Conservation (phyloP, 2,113 vertebrate genomes). For the Corydoras sp. region DNA sequence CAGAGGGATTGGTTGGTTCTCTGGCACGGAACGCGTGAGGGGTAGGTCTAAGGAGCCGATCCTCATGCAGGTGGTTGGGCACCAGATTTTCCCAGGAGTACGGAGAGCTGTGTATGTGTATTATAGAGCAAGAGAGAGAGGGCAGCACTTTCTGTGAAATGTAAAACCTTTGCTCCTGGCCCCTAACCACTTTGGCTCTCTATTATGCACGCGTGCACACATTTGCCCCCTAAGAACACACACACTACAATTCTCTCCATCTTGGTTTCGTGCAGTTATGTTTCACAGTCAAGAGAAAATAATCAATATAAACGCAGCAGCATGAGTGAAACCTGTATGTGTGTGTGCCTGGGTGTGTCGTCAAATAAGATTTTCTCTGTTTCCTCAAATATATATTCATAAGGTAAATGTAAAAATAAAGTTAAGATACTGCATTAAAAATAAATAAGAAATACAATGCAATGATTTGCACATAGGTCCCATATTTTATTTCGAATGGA, state of each 20-base stretch:
- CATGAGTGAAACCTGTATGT: slow-evolving; percentile 1
- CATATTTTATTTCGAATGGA: no score
- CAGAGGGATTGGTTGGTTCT: no score
- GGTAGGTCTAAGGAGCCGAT: not conserved
- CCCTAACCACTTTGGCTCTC: slow-evolving; percentile 2
- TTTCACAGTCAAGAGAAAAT: slow-evolving; percentile 18
- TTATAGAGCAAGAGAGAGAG: not conserved
- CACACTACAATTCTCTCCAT: slow-evolving; percentile 12
- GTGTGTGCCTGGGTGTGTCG: slow-evolving; percentile 23
- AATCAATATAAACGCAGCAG: slow-evolving; percentile 30
- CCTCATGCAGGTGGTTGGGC: slow-evolving; percentile 6
- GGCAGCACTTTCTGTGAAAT: slow-evolving; percentile 14
- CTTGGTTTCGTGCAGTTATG: not conserved
- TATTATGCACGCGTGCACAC: slow-evolving; percentile 2
- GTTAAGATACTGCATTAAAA: no score
- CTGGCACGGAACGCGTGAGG: no score
- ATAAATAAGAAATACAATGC: no score
- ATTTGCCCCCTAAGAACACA: slow-evolving; percentile 21
- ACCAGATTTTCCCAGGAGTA: not conserved
- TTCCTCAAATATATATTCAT: no score
- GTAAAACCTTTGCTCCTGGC: slow-evolving; percentile 16
- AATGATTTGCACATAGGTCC: no score
- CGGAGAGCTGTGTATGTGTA: slow-evolving; percentile 6
- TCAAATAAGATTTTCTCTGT: no score
- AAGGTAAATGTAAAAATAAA: no score